A percentile compares a stretch with the other conserved stretches of the same genome.
Conservation (phyloP, 2,888 invertebrate genomes). For the Cephus rjabovi region DNA sequence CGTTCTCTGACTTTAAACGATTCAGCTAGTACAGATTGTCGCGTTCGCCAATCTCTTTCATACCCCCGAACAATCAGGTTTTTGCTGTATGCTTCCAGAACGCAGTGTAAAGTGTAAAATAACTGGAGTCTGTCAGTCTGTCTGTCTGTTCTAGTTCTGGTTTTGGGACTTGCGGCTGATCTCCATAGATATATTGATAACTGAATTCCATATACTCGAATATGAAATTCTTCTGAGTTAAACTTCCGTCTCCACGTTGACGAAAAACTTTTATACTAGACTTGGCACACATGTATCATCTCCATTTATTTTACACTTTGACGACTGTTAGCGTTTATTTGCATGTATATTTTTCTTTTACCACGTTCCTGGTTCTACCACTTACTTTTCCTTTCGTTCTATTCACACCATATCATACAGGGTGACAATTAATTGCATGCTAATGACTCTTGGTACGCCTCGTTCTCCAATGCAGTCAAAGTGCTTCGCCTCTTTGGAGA, state of each 20-base stretch:
- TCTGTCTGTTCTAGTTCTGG: background rate
- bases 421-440: background rate
- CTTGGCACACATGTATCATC: slow-evolving; percentile 5
- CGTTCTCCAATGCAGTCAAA: background rate
- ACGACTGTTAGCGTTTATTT: slow-evolving; percentile 40
- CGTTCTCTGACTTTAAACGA: background rate
- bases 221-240: background rate
- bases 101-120: background rate
- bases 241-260: slow-evolving; percentile 2
- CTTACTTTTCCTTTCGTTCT: slow-evolving; percentile 9
- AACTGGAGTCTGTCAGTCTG: background rate
- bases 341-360: slow-evolving; percentile 43
- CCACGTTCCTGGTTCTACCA: slow-evolving; percentile 38
- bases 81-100: background rate
- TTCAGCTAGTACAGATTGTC: background rate
- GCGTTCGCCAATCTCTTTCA: background rate
- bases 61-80: background rate
- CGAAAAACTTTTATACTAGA: slow-evolving; percentile 1
- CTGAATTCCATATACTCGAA: background rate
- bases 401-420: background rate
- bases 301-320: slow-evolving; percentile 48
- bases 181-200: background rate
- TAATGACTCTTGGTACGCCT: background rate
- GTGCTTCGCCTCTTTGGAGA: background rate
- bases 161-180: background rate